phyloP scores from a whole-genome alignment of 2,797 vertebrate genomes.

The Furcifer pardalis region DNA sequence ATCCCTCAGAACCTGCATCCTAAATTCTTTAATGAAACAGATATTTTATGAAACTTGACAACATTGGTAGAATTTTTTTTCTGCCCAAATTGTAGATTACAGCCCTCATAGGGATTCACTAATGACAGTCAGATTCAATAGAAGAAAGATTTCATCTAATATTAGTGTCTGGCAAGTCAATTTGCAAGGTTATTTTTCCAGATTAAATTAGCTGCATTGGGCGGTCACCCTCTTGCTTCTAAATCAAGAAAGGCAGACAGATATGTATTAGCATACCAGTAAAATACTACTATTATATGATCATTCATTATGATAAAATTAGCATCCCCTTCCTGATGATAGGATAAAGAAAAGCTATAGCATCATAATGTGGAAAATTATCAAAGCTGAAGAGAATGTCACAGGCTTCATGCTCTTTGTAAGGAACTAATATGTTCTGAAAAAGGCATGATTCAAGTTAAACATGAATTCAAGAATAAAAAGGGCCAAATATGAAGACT shows the following conservation, averaged over 20 bases:
- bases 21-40: conserved; percentile 72
- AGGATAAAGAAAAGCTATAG: conserved; percentile 46
- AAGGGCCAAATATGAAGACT: too few species aligned
- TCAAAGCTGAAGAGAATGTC: conserved; percentile 14
- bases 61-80: conserved; percentile 57
- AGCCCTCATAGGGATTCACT: conserved; percentile 56
- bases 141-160: conserved; percentile 72
- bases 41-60: conserved; percentile 70
- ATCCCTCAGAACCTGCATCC: conserved; percentile 29
- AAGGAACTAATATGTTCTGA: not conserved
- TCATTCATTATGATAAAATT: conserved; percentile 55
- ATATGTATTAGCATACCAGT: conserved; percentile 51
- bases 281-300: conserved; percentile 43
- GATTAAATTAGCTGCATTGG: conserved; percentile 72
- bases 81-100: conserved; percentile 47
- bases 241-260: conserved; percentile 69
- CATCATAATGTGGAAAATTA: conserved; percentile 32
- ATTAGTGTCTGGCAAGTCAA: conserved; percentile 69
- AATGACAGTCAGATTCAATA: conserved; percentile 69
- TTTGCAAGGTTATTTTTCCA: conserved; percentile 71
- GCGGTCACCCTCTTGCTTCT: conserved; percentile 70
- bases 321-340: conserved; percentile 10
- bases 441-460: not conserved
- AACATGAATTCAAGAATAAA: not conserved
- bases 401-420: not conserved